Percentiles rank a stretch among this genome's conserved stretches.
These are phyloP conservation scores for Tretioscincus oriximinensis DNA, from an alignment of 2,113 vertebrate genomes.

Conservation along the genomic window DNA sequence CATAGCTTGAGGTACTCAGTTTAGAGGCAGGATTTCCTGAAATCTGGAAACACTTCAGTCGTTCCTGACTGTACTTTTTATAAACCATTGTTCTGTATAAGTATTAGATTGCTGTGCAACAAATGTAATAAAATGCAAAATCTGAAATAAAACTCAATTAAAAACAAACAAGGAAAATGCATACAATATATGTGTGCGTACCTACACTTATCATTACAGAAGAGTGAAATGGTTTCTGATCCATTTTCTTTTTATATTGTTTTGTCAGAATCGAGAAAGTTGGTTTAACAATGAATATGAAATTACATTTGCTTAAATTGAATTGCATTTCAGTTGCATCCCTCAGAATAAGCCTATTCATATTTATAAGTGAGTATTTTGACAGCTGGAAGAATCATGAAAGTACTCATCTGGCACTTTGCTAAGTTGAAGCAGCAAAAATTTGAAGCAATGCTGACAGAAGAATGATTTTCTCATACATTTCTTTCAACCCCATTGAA, in stretches of 20 bases:
- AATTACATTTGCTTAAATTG: slow-evolving; percentile 13
- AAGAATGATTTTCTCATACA: not conserved
- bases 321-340: slow-evolving; percentile 7
- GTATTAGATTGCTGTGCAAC: too few relatives aligned
- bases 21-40: too few relatives aligned
- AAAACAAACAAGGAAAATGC: not conserved
- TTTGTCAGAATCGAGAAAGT: slow-evolving; percentile 8
- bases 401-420: slow-evolving; percentile 12
- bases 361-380: slow-evolving; percentile 35
- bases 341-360: slow-evolving; percentile 14
- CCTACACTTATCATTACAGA: not conserved
- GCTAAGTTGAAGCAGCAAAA: not conserved
- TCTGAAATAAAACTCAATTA: too few relatives aligned
- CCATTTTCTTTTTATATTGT: not conserved
- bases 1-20: too few relatives aligned
- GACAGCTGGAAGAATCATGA: not conserved
- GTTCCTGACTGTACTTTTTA: too few relatives aligned
- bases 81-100: too few relatives aligned
- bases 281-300: slow-evolving; percentile 28
- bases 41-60: too few relatives aligned
- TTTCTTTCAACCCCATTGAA: not conserved
- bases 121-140: not conserved
- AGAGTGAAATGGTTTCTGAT: not conserved
- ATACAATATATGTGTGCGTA: not conserved
- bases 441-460: not conserved